Percentiles rank a stretch among this genome's conserved stretches.
phyloP scores from a whole-genome alignment of 2,797 vertebrate species.

The Siniperca obscura region DNA sequence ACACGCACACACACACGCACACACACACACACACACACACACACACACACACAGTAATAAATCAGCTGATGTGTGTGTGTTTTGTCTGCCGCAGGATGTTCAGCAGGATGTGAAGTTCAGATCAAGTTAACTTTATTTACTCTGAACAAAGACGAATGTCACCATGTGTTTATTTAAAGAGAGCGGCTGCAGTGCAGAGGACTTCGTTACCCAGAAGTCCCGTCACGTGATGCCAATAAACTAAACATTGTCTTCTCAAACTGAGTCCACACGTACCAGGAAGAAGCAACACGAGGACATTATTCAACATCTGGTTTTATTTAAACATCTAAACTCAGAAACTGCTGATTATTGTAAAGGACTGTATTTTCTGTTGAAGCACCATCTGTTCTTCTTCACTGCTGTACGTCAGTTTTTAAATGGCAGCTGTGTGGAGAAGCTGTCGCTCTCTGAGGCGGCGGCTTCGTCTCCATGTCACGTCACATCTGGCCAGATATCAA shows the following conservation, averaged over 20 bases:
- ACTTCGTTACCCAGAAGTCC: conserved; percentile 30
- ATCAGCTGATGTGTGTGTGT: conserved; percentile 25
- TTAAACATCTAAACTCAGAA: too few species aligned
- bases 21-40: not conserved
- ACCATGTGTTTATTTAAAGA: conserved; percentile 12
- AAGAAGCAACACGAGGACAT: not conserved
- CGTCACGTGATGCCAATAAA: not conserved
- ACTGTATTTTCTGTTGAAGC: too few species aligned
- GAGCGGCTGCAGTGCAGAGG: not conserved
- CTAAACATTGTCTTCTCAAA: not conserved
- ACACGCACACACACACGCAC: not conserved
- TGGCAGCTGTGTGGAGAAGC: too few species aligned
- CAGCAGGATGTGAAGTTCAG: not conserved
- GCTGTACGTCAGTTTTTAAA: too few species aligned
- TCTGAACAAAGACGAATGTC: conserved; percentile 15
- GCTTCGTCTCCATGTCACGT: too few species aligned
- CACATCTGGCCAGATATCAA: too few species aligned
- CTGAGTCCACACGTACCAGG: too few species aligned
- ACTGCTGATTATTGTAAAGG: too few species aligned
- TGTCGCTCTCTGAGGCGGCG: too few species aligned
- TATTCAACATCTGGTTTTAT: not conserved
- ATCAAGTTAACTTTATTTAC: conserved; percentile 5
- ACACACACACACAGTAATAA: not conserved
- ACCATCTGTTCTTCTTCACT: too few species aligned
- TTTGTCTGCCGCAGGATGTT: conserved; percentile 10